Conservation (phyloP, 2,113 vertebrate species). For the Corythornis cristatus region DNA sequence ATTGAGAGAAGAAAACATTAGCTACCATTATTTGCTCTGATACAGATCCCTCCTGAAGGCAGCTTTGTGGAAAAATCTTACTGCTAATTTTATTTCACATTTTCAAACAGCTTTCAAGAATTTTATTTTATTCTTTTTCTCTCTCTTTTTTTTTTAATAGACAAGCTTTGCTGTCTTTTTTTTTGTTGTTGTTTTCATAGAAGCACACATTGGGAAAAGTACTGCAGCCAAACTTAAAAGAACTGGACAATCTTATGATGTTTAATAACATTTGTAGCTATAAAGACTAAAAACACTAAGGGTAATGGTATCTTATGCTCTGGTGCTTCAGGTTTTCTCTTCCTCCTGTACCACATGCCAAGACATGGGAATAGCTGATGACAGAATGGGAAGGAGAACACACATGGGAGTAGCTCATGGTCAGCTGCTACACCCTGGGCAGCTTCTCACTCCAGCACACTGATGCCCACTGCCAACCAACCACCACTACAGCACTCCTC, state of each 20-base stretch:
- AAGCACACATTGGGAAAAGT: neutral
- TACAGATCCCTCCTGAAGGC: slow-evolving; percentile 31
- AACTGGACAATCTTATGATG: slow-evolving; percentile 36
- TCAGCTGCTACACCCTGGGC: neutral
- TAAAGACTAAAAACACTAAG: slow-evolving; percentile 19
- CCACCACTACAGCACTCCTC: neutral
- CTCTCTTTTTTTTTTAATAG: neutral
- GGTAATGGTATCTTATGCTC: slow-evolving; percentile 42
- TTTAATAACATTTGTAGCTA: slow-evolving; percentile 47
- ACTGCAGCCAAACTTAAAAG: slow-evolving; percentile 25
- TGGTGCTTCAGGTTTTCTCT: neutral
- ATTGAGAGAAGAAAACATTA: slow-evolving; percentile 40
- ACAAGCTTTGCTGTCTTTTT: neutral
- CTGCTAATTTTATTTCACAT: slow-evolving; percentile 2
- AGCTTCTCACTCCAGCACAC: neutral
- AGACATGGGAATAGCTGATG: neutral
- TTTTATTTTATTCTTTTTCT: neutral
- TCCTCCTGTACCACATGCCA: neutral
- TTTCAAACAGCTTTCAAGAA: slow-evolving; percentile 35
- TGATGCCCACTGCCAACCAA: neutral
- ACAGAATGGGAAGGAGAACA: neutral
- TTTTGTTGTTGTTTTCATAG: neutral
- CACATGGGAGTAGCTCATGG: neutral
- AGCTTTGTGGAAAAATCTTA: slow-evolving; percentile 37
- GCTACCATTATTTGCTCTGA: slow-evolving; percentile 4